A percentile compares a stretch with the other conserved stretches of the same genome.
Evolutionary conservation across 2,888 invertebrate genomes (phyloP).

Genomic region (Ennomos fuscantarius): DNA sequence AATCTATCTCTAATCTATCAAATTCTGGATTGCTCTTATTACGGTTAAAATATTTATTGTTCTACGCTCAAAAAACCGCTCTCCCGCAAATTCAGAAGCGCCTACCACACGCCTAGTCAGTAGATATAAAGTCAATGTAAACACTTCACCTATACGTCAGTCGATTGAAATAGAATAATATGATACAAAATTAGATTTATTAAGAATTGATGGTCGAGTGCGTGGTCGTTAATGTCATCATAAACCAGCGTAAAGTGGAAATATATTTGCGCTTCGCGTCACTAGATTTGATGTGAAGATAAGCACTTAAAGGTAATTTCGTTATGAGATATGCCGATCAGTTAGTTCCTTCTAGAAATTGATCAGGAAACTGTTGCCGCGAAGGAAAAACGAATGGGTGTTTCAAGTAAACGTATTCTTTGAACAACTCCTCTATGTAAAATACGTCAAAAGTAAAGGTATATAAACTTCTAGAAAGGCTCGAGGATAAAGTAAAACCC

Average conservation of each 20-base stretch:
- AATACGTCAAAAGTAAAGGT: too few relatives aligned
- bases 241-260: slow-evolving; percentile 8
- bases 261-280: slow-evolving; percentile 2
- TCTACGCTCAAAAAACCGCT: background rate
- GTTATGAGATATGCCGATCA: background rate
- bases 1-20: too few relatives aligned
- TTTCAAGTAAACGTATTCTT: too few relatives aligned
- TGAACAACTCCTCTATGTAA: too few relatives aligned
- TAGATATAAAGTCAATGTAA: slow-evolving; percentile 12
- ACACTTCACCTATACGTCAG: slow-evolving; percentile 22
- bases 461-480: too few relatives aligned
- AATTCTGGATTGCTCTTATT: too few relatives aligned
- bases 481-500: too few relatives aligned
- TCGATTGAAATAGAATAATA: slow-evolving; percentile 20
- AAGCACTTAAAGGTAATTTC: background rate
- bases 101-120: slow-evolving; percentile 8
- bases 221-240: slow-evolving; percentile 21
- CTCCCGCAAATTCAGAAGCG: background rate
- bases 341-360: too few relatives aligned
- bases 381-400: too few relatives aligned
- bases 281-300: slow-evolving; percentile 3
- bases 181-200: slow-evolving; percentile 28
- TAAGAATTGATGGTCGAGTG: slow-evolving; percentile 15
- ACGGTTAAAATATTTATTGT: too few relatives aligned
- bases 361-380: too few relatives aligned